These are phyloP conservation scores for Gambusia holbrooki DNA, from an alignment of 2,113 vertebrate species.

Conservation along the genomic window DNA sequence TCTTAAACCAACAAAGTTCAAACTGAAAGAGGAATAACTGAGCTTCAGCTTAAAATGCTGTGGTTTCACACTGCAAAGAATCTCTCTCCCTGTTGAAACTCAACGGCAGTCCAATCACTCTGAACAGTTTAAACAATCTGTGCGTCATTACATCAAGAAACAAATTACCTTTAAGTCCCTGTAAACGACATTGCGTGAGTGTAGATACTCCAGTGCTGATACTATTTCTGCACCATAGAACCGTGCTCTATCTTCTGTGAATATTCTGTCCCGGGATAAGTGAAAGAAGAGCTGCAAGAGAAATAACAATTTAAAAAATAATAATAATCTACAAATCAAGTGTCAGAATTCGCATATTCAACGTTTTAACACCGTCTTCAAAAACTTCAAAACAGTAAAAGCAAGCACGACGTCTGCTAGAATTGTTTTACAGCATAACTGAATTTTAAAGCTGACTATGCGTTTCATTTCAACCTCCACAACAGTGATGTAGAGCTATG, in stretches of 20 bases:
- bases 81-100: no score
- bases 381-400: no score
- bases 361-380: neutral
- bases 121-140: neutral
- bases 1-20: neutral
- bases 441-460: neutral
- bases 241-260: conserved; percentile 90
- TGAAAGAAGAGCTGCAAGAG: conserved; percentile 90
- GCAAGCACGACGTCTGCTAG: no score
- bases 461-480: neutral
- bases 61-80: neutral
- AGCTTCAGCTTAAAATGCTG: neutral
- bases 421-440: neutral
- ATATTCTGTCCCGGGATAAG: conserved; percentile 91
- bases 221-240: conserved; percentile 97
- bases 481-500: neutral
- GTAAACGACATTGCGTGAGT: conserved; percentile 94
- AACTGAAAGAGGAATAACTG: neutral
- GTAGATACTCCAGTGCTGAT: conserved; percentile 92
- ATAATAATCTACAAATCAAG: no score
- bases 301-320: neutral
- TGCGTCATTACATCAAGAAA: neutral
- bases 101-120: no score
- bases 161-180: conserved; percentile 90
- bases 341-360: neutral